phyloP scores from a whole-genome alignment of 2,888 invertebrate species.

The Theretra japonica region DNA sequence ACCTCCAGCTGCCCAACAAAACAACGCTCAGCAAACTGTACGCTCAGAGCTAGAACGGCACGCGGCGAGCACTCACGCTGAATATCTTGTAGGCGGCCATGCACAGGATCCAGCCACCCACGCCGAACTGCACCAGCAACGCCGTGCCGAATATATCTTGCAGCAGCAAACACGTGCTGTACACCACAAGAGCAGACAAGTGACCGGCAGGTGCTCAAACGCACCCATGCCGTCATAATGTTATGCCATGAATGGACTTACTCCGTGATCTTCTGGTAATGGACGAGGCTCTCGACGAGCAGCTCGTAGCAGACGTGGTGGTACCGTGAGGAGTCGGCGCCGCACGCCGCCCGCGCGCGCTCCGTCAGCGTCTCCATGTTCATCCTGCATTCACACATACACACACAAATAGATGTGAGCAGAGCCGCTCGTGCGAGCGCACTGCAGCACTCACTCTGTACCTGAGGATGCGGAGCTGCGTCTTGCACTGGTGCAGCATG shows the following conservation, averaged over 20 bases:
- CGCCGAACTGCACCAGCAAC: slow-evolving; percentile 71
- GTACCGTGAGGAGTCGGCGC: slow-evolving; percentile 37
- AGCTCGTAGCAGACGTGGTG: slow-evolving; percentile 48
- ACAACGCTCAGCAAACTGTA: slow-evolving; percentile 24
- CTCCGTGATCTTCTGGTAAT: slow-evolving; percentile 64
- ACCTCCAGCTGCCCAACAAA: slow-evolving; percentile 54
- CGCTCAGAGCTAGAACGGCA: neutral
- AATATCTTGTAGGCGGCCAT: slow-evolving; percentile 77
- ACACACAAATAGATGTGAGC: neutral
- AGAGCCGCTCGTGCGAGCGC: neutral
- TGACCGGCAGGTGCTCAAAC: no score
- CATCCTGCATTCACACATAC: slow-evolving; percentile 50
- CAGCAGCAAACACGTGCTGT: slow-evolving; percentile 57
- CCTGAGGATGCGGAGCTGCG: slow-evolving; percentile 70
- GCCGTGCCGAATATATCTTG: slow-evolving; percentile 69
- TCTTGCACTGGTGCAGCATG: slow-evolving; percentile 67
- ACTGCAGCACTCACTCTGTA: slow-evolving; percentile 32
- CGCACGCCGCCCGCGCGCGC: slow-evolving; percentile 44
- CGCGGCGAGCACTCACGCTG: slow-evolving; percentile 58
- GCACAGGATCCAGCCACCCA: slow-evolving; percentile 78
- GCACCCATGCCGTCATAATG: no score
- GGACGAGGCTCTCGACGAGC: slow-evolving; percentile 57
- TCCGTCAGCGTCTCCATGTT: slow-evolving; percentile 58
- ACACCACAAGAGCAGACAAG: neutral
- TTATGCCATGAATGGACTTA: slow-evolving; percentile 41